phyloP scores from a whole-genome alignment of 2,888 invertebrate genomes.

The Plagodis pulveraria region DNA sequence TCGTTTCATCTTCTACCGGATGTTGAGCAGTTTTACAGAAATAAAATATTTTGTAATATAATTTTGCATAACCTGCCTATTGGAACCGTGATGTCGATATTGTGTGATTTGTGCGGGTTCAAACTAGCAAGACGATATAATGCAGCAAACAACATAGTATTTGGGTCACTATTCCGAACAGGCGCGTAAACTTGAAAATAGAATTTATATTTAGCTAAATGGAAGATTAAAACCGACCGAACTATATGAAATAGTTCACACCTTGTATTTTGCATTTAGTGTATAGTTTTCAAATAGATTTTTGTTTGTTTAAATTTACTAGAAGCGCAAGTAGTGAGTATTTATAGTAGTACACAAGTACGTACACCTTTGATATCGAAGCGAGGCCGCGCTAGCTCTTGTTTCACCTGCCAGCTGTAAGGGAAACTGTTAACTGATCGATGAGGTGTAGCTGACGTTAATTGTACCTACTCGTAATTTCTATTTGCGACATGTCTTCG shows the following conservation, averaged over 20 bases:
- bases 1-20: conserved; percentile 31
- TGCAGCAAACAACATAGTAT: conserved; percentile 62
- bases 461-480: conserved; percentile 55
- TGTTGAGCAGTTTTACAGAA: conserved; percentile 28
- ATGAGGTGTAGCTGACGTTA: conserved; percentile 61
- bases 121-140: conserved; percentile 48
- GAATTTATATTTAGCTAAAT: conserved; percentile 64
- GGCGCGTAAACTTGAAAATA: conserved; percentile 79
- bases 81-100: conserved; percentile 2
- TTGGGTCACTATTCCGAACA: conserved; percentile 72
- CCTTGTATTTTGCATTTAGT: too few species aligned
- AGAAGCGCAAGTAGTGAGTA: conserved; percentile 37
- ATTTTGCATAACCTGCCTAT: conserved; percentile 26
- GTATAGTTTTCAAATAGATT: neutral
- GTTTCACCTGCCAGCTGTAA: conserved; percentile 61
- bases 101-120: conserved; percentile 1
- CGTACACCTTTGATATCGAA: conserved; percentile 57
- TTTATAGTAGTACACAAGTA: conserved; percentile 48
- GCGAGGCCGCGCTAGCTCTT: conserved; percentile 55
- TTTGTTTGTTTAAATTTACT: conserved; percentile 19
- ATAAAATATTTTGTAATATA: conserved; percentile 29
- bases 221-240: conserved; percentile 54
- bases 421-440: conserved; percentile 67
- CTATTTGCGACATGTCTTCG: conserved; percentile 57
- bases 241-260: conserved; percentile 12